A percentile compares a stretch with the other conserved stretches of the same genome.
These are phyloP conservation scores for Orthosia gothica DNA, from an alignment of 2,888 invertebrate genomes.

Conservation along the genomic window DNA sequence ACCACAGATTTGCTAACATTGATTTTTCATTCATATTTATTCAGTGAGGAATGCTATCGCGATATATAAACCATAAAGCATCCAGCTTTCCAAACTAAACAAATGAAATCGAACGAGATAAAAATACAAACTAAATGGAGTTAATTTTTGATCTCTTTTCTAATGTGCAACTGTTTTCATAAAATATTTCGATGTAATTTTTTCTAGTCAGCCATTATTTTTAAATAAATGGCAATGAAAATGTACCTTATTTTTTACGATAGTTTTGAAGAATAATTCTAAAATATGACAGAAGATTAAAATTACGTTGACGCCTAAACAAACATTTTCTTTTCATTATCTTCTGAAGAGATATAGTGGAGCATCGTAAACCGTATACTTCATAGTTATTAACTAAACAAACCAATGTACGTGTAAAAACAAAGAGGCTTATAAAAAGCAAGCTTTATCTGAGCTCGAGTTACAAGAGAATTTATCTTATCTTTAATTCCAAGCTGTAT, in stretches of 20 bases:
- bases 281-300: slow-evolving; percentile 18
- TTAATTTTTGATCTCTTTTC: neutral
- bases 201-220: neutral
- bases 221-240: neutral
- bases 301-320: neutral
- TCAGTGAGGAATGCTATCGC: slow-evolving; percentile 14
- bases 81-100: slow-evolving; percentile 18
- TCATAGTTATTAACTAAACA: slow-evolving; percentile 32
- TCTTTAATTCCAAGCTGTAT: slow-evolving; percentile 47
- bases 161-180: slow-evolving; percentile 9
- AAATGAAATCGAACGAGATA: slow-evolving; percentile 23
- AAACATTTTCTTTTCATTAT: slow-evolving; percentile 26
- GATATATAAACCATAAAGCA: slow-evolving; percentile 21
- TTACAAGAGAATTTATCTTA: slow-evolving; percentile 56
- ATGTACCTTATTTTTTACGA: neutral
- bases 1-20: slow-evolving; percentile 13
- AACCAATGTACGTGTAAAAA: slow-evolving; percentile 28
- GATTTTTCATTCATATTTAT: slow-evolving; percentile 35
- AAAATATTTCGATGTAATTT: slow-evolving; percentile 3
- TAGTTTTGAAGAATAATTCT: neutral
- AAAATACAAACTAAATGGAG: slow-evolving; percentile 22
- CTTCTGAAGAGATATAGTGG: slow-evolving; percentile 27
- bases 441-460: slow-evolving; percentile 33
- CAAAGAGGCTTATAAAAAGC: slow-evolving; percentile 37
- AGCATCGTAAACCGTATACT: slow-evolving; percentile 35